Conservation (phyloP, 2,888 invertebrate species). For the Philereme vetulata region DNA sequence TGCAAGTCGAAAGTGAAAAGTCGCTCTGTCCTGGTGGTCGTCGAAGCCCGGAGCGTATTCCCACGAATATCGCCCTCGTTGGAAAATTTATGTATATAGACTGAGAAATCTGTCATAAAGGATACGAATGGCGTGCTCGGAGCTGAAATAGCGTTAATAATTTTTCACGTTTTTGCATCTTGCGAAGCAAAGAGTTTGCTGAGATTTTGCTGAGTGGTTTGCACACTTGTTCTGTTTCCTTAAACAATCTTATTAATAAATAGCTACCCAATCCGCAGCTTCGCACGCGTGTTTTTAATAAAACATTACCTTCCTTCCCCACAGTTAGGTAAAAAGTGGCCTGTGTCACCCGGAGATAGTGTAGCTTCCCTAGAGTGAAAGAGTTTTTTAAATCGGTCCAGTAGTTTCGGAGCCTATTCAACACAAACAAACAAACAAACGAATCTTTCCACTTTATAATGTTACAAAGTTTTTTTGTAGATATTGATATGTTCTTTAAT, state of each 20-base stretch:
- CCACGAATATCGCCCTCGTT: slow-evolving; percentile 76
- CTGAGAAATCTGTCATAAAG: slow-evolving; percentile 82
- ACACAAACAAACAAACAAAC: too few species aligned
- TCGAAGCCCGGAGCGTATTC: slow-evolving; percentile 67
- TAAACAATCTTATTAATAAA: background rate
- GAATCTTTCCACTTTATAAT: too few species aligned
- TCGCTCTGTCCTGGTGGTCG: slow-evolving; percentile 79
- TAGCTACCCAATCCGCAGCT: too few species aligned
- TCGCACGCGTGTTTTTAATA: too few species aligned
- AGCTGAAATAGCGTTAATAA: slow-evolving; percentile 79
- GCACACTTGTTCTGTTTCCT: background rate
- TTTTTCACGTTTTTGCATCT: slow-evolving; percentile 64
- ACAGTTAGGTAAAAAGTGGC: too few species aligned
- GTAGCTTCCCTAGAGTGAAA: too few species aligned
- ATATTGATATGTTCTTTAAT: too few species aligned
- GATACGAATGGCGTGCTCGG: slow-evolving; percentile 73
- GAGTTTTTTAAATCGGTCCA: too few species aligned
- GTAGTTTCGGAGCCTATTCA: too few species aligned
- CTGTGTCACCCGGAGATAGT: too few species aligned
- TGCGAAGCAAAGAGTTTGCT: slow-evolving; percentile 15
- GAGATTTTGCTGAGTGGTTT: slow-evolving; percentile 13
- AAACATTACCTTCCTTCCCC: too few species aligned
- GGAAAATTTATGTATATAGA: slow-evolving; percentile 83
- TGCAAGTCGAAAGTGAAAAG: slow-evolving; percentile 76
- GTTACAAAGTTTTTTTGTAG: too few species aligned